These are phyloP conservation scores for Myotis daubentonii DNA, from an alignment of 2,797 vertebrate genomes.

Conservation along the genomic window DNA sequence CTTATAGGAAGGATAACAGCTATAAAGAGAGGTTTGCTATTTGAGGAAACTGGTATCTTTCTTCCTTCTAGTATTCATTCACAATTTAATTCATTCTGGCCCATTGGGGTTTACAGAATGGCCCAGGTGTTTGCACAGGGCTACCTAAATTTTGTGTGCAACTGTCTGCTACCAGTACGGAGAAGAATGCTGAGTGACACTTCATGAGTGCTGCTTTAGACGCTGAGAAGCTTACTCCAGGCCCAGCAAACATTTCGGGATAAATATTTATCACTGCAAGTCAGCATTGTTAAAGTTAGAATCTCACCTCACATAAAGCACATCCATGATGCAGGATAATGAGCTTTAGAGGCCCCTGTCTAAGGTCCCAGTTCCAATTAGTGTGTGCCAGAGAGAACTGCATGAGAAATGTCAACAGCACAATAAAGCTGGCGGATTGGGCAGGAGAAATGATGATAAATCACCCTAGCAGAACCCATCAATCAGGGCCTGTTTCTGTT, in stretches of 20 bases:
- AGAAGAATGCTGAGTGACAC: neutral
- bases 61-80: neutral
- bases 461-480: neutral
- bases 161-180: neutral
- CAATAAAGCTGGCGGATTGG: constrained; percentile 12
- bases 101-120: neutral
- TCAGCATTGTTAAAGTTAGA: constrained; percentile 47
- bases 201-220: neutral
- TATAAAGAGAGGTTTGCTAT: neutral
- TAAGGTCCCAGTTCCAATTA: constrained; percentile 64
- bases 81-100: neutral
- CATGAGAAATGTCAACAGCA: constrained; percentile 56
- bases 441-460: constrained; percentile 43
- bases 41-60: constrained; percentile 32
- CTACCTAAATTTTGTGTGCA: neutral
- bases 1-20: neutral
- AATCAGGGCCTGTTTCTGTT: neutral
- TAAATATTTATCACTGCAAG: neutral
- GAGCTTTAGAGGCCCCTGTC: constrained; percentile 56
- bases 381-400: constrained; percentile 39
- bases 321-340: constrained; percentile 58
- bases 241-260: neutral
- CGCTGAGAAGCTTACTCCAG: neutral
- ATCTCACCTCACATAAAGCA: constrained; percentile 35
- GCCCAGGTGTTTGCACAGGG: neutral